Conservation (phyloP, 2,113 vertebrate species). For the Ictalurus punctatus region DNA sequence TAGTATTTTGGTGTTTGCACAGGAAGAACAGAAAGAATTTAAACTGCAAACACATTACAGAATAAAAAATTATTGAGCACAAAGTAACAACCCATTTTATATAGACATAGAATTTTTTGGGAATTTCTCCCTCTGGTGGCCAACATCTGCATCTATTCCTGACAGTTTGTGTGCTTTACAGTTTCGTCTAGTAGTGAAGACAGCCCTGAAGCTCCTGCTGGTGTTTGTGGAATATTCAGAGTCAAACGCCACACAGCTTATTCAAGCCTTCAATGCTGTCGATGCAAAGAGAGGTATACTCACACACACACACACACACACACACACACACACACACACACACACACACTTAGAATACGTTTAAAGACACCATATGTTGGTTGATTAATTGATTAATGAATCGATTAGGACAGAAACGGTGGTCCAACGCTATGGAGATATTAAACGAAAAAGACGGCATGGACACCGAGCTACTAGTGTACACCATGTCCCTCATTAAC, state of each 20-base stretch:
- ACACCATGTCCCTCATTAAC: conserved; percentile 91
- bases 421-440: conserved; percentile 92
- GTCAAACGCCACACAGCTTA: conserved; percentile 81
- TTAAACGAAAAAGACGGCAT: conserved; percentile 92
- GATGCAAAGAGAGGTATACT: conserved; percentile 83
- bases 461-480: conserved; percentile 91
- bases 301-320: conserved; percentile 33
- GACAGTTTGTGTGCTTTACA: conserved; percentile 49
- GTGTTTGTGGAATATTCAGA: conserved; percentile 95
- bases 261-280: conserved; percentile 78
- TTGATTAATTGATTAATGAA: conserved; percentile 5
- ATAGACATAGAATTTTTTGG: background rate
- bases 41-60: no score
- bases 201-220: conserved; percentile 88
- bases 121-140: background rate
- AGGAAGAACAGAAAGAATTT: no score
- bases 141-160: background rate
- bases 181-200: conserved; percentile 96
- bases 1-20: no score
- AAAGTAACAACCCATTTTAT: no score
- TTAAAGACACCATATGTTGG: background rate
- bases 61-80: no score
- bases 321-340: conserved; percentile 33
- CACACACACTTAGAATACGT: background rate
- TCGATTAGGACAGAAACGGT: conserved; percentile 77